Evolutionary conservation across 1,140 invertebrate genomes (phyloP).

Genomic region (Saccostrea echinata): DNA sequence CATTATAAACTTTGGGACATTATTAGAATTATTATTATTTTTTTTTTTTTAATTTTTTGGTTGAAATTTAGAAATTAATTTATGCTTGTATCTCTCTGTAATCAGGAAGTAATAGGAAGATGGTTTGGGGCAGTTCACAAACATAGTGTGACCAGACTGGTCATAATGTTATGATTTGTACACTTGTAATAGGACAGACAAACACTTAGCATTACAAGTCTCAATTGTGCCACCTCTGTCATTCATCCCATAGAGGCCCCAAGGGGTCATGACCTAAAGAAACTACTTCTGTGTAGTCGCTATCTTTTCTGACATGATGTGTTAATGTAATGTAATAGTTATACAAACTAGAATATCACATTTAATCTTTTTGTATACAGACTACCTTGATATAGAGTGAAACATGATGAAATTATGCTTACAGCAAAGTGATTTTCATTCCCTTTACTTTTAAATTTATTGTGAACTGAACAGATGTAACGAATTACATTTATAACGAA

Average conservation of each 20-base stretch:
- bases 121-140: background rate
- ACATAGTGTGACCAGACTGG: background rate
- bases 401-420: no score
- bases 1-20: no score
- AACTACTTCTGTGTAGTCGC: background rate
- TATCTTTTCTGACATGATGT: background rate
- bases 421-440: no score
- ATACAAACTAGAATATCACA: no score
- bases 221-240: background rate
- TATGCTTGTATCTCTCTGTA: background rate
- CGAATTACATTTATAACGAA: no score
- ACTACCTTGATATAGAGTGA: no score
- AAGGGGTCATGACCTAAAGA: slow-evolving; percentile 15
- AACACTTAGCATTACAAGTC: slow-evolving; percentile 5
- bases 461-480: no score
- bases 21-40: background rate
- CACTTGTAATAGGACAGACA: background rate
- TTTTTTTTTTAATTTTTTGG: background rate
- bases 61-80: background rate
- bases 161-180: background rate
- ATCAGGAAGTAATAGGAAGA: background rate
- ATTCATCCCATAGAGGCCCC: background rate
- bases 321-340: background rate
- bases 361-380: no score
- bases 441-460: no score